Evolutionary conservation across 1,140 invertebrate species (phyloP).

Genomic region (Listronotus bonariensis): DNA sequence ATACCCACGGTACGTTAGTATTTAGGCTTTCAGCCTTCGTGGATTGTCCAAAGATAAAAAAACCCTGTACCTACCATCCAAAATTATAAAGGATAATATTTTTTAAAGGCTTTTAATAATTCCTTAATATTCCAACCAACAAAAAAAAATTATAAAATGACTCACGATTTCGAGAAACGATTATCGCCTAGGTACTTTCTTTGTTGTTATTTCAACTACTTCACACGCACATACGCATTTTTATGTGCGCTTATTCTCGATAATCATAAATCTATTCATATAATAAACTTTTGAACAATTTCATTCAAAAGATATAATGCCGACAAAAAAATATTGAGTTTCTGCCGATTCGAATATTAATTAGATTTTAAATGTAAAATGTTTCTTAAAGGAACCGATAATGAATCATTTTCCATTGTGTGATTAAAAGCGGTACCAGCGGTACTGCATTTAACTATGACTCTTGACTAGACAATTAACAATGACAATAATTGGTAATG

Average conservation of each 20-base stretch:
- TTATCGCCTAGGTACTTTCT: no score
- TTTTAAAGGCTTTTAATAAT: no score
- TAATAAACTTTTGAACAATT: constrained; percentile 19
- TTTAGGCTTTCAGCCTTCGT: no score
- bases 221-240: constrained; percentile 15
- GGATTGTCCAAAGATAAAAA: no score
- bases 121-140: no score
- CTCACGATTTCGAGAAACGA: no score
- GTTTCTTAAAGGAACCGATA: constrained; percentile 19
- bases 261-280: constrained; percentile 26
- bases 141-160: no score
- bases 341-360: constrained; percentile 11
- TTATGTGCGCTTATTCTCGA: constrained; percentile 4
- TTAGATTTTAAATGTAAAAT: constrained; percentile 8
- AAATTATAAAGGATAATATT: no score
- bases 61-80: no score
- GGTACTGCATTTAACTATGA: background rate
- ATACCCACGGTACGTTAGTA: no score
- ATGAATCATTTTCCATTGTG: constrained; percentile 14
- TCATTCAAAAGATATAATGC: constrained; percentile 17
- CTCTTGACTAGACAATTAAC: constrained; percentile 4
- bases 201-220: constrained; percentile 9
- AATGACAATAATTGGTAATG: constrained; percentile 4
- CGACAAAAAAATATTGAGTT: constrained; percentile 20
- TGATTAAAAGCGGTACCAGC: constrained; percentile 17